Percentiles rank a stretch among this genome's conserved stretches.
phyloP scores from a whole-genome alignment of 2,113 vertebrate species.

The Bos indicus region DNA sequence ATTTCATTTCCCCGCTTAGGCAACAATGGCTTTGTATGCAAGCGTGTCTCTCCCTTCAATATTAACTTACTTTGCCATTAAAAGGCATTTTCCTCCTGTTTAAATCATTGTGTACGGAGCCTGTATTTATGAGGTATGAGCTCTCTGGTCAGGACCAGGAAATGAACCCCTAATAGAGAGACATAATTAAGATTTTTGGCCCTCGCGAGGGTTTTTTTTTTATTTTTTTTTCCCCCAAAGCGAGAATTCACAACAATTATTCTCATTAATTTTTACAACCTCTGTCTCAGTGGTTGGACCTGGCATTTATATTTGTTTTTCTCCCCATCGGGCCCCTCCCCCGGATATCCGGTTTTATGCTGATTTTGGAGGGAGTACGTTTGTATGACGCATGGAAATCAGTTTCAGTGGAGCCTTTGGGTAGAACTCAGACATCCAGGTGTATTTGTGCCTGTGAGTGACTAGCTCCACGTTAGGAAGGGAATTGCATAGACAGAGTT shows the following conservation, averaged over 20 bases:
- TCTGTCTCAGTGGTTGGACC: constrained; percentile 71
- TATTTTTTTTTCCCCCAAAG: constrained; percentile 57
- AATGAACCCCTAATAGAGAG: constrained; percentile 84
- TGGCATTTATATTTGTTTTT: constrained; percentile 69
- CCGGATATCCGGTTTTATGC: constrained; percentile 73
- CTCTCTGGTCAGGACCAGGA: constrained; percentile 80
- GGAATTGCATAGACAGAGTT: neutral
- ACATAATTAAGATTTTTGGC: constrained; percentile 85
- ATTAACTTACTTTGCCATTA: constrained; percentile 76
- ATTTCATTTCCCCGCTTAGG: constrained; percentile 72
- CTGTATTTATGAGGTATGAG: constrained; percentile 82
- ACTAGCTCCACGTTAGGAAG: neutral
- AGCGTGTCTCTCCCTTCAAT: constrained; percentile 52
- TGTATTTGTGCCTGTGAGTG: neutral
- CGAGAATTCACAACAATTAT: constrained; percentile 84
- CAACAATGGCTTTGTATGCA: constrained; percentile 77
- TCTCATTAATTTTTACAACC: constrained; percentile 87
- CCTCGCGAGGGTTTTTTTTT: constrained; percentile 64
- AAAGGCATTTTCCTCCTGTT: constrained; percentile 65
- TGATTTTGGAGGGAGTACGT: constrained; percentile 30
- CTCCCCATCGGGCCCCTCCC: neutral
- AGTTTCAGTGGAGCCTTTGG: neutral
- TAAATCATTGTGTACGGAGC: constrained; percentile 76
- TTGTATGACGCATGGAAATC: constrained; percentile 26
- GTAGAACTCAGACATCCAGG: neutral